A percentile compares a stretch with the other conserved stretches of the same genome.
Evolutionary conservation across 2,113 vertebrate species (phyloP).

Genomic region (Sardina pilchardus): DNA sequence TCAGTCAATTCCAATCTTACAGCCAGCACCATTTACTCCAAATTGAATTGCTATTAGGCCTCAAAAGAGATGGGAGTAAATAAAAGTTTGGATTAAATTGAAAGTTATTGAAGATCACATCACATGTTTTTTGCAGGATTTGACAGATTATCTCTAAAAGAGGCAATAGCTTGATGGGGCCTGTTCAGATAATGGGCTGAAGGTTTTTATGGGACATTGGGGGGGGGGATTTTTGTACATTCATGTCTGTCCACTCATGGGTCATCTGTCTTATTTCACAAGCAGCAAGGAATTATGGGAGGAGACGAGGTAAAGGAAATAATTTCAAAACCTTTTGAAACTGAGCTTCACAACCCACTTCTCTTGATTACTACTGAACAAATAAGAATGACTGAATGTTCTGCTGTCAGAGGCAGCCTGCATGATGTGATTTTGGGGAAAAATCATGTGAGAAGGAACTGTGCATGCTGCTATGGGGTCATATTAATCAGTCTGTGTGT

Average conservation of each 20-base stretch:
- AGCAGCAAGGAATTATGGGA: conserved; percentile 99
- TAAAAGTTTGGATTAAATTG: not conserved
- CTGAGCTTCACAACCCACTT: not conserved
- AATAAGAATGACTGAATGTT: not conserved
- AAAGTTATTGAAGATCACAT: not conserved
- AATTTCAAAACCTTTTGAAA: conserved; percentile 24
- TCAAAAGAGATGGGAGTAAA: not conserved
- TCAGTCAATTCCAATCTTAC: not conserved
- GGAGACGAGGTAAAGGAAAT: conserved; percentile 96
- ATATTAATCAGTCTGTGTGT: not conserved
- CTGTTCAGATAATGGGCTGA: not conserved
- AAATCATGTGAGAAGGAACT: not conserved
- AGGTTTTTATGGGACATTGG: not conserved
- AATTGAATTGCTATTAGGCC: not conserved
- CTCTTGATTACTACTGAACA: conserved; percentile 4
- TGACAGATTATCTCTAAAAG: not conserved
- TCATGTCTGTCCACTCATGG: conserved; percentile 54
- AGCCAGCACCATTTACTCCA: not conserved
- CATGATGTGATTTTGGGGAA: not conserved
- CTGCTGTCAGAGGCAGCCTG: not conserved
- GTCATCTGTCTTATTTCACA: conserved; percentile 82
- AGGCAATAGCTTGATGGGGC: not conserved
- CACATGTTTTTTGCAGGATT: not conserved
- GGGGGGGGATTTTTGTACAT: conserved; percentile 17
- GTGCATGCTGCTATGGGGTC: conserved; percentile 8